These are phyloP conservation scores for Glyptemys insculpta DNA, from an alignment of 2,797 vertebrate genomes.

Conservation along the genomic window DNA sequence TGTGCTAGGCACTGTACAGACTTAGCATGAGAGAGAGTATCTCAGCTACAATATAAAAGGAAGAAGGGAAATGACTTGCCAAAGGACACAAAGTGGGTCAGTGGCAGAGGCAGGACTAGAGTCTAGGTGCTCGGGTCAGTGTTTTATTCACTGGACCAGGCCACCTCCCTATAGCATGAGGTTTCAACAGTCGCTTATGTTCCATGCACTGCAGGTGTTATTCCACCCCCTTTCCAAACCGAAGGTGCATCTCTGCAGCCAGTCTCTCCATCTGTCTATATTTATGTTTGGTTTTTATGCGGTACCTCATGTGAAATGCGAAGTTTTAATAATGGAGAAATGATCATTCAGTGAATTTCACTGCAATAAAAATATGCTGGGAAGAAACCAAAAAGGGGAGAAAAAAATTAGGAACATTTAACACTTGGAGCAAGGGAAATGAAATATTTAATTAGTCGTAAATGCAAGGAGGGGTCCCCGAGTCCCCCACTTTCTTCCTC, in stretches of 20 bases:
- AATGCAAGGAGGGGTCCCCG: slow-evolving; percentile 58
- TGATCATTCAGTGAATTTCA: slow-evolving; percentile 44
- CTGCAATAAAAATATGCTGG: slow-evolving; percentile 33
- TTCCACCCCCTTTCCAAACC: neutral
- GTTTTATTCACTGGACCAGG: neutral
- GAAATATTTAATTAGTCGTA: slow-evolving; percentile 77
- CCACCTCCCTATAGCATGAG: rapidly evolving
- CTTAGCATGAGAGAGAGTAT: neutral
- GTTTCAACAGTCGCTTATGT: neutral
- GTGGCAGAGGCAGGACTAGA: neutral
- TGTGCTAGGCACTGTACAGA: neutral
- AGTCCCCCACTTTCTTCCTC: slow-evolving; percentile 73
- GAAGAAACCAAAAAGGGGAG: slow-evolving; percentile 63
- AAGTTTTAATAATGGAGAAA: slow-evolving; percentile 74
- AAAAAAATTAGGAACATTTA: slow-evolving; percentile 45
- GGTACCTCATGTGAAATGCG: slow-evolving; percentile 42
- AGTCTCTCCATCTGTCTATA: neutral
- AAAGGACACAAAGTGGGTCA: neutral
- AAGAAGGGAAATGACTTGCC: neutral
- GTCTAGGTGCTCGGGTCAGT: rapidly evolving
- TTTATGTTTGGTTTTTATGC: neutral
- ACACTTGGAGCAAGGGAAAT: slow-evolving; percentile 58
- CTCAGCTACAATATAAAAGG: neutral
- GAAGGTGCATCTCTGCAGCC: slow-evolving; percentile 2
- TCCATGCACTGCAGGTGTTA: neutral